A percentile compares a stretch with the other conserved stretches of the same genome.
phyloP scores from a whole-genome alignment of 1,140 invertebrate genomes.

The Megalopta genalis region DNA sequence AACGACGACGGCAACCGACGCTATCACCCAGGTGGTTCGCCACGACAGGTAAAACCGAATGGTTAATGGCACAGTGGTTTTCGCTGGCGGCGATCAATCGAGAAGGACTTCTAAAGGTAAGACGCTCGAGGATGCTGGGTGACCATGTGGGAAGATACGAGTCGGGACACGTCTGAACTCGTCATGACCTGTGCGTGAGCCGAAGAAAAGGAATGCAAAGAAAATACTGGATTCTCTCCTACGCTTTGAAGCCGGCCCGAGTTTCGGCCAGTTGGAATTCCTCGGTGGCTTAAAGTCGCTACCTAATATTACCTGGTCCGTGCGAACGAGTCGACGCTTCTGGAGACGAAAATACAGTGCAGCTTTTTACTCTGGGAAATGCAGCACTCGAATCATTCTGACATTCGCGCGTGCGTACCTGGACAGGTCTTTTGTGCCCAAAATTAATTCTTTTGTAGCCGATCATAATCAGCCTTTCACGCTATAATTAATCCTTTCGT shows the following conservation, averaged over 20 bases:
- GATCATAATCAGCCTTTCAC: no score
- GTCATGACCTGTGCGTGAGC: slow-evolving; percentile 49
- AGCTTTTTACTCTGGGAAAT: no score
- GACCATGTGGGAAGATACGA: slow-evolving; percentile 45
- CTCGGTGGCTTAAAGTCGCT: slow-evolving; percentile 35
- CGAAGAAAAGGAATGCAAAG: slow-evolving; percentile 53
- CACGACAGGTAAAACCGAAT: not conserved
- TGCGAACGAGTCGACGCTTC: not conserved
- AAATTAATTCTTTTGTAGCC: no score
- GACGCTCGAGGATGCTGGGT: slow-evolving; percentile 39
- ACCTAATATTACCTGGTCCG: slow-evolving; percentile 29
- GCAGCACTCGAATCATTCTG: no score
- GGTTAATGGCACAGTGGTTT: slow-evolving; percentile 41
- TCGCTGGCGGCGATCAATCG: slow-evolving; percentile 48
- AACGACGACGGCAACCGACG: no score
- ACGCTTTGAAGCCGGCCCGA: slow-evolving; percentile 22
- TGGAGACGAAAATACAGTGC: not conserved
- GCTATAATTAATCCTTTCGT: no score
- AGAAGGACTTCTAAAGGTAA: slow-evolving; percentile 27
- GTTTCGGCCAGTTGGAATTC: slow-evolving; percentile 38
- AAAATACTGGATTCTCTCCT: slow-evolving; percentile 45
- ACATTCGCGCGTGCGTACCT: no score
- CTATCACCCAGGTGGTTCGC: no score
- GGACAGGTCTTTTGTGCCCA: no score
- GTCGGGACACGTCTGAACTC: slow-evolving; percentile 26